Percentiles rank a stretch among this genome's conserved stretches.
phyloP scores from a whole-genome alignment of 1,140 invertebrate species.

The Conopomorpha cramerella region DNA sequence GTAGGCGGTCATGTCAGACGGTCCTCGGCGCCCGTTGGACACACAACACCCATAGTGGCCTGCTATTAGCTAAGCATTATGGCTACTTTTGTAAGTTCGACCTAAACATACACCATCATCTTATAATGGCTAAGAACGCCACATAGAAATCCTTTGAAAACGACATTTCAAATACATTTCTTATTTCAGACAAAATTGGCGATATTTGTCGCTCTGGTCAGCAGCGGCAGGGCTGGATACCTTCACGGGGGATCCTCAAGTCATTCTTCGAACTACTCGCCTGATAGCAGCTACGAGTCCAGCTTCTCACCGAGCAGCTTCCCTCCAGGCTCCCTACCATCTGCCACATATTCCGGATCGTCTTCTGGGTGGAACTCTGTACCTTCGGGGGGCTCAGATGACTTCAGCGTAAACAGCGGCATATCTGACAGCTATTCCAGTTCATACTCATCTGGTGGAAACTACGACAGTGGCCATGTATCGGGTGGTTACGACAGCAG shows the following conservation, averaged over 20 bases:
- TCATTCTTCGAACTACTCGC: neutral
- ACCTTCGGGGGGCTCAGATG: no score
- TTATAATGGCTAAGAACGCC: conserved; percentile 6
- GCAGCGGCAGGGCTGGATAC: conserved; percentile 27
- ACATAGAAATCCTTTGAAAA: conserved; percentile 9
- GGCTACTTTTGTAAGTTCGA: conserved; percentile 53
- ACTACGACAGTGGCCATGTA: no score
- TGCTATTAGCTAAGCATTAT: conserved; percentile 54
- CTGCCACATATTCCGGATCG: conserved; percentile 27
- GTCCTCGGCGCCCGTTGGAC: conserved; percentile 37
- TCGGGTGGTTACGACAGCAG: no score
- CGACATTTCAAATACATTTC: no score
- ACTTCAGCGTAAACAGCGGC: no score
- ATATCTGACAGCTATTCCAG: no score
- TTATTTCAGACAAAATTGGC: conserved; percentile 40
- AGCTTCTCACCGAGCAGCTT: conserved; percentile 44
- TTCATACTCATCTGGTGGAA: no score
- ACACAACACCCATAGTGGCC: conserved; percentile 34
- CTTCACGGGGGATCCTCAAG: conserved; percentile 9
- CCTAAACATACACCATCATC: no score
- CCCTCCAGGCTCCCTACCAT: conserved; percentile 37
- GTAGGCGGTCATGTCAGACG: no score
- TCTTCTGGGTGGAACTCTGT: no score
- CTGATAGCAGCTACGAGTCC: conserved; percentile 8
- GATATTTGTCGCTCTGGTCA: conserved; percentile 35